phyloP scores from a whole-genome alignment of 2,888 invertebrate genomes.

The Aphodius granarius region DNA sequence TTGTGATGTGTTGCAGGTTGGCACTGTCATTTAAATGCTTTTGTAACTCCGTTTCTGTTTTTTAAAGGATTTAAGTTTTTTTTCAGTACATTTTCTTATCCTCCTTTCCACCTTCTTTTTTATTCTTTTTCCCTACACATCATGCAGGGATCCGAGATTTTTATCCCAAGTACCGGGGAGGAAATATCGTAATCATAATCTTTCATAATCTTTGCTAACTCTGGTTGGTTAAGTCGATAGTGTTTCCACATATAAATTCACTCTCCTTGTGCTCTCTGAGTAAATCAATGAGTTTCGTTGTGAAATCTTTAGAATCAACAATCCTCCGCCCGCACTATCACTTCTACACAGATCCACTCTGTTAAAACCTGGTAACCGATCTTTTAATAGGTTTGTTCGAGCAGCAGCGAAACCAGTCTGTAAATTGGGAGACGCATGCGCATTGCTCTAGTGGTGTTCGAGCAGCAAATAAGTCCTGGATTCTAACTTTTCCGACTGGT shows the following conservation, averaged over 20 bases:
- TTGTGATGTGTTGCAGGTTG: not conserved
- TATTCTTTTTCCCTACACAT: not conserved
- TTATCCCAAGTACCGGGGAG: not conserved
- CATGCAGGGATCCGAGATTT: not conserved
- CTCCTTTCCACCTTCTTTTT: not conserved
- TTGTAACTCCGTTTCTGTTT: not conserved
- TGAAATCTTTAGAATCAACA: not conserved
- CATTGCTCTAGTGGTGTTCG: too few species aligned
- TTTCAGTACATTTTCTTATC: not conserved
- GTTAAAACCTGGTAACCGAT: not conserved
- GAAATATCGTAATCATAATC: not conserved
- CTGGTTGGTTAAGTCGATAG: too few species aligned
- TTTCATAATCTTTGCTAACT: not conserved
- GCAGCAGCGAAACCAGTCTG: too few species aligned
- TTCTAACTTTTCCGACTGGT: too few species aligned
- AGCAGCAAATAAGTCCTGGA: too few species aligned
- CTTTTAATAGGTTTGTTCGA: too few species aligned
- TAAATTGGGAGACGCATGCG: too few species aligned
- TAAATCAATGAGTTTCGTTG: not conserved
- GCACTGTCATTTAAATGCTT: not conserved
- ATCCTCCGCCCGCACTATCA: not conserved
- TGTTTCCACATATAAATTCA: not conserved
- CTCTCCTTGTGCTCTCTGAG: not conserved
- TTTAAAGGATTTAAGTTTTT: not conserved
- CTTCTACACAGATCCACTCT: not conserved